A percentile compares a stretch with the other conserved stretches of the same genome.
phyloP scores from a whole-genome alignment of 2,888 invertebrate species.

The Rhingia rostrata region DNA sequence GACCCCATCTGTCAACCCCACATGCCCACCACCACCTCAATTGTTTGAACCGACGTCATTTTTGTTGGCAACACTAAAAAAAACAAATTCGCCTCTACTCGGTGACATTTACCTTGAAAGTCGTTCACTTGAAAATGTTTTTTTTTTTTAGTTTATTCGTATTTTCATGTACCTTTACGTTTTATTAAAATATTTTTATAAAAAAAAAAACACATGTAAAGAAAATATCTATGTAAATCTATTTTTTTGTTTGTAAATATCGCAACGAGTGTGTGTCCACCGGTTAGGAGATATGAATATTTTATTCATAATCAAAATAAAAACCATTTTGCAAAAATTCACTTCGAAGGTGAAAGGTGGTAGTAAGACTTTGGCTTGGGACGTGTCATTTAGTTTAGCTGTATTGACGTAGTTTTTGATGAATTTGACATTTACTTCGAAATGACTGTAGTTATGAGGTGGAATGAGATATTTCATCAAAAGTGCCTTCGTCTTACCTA shows the following conservation, averaged over 20 bases:
- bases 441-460: too few species aligned
- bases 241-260: neutral
- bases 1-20: conserved; percentile 16
- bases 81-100: conserved; percentile 21
- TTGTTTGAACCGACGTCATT: neutral
- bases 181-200: neutral
- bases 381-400: neutral
- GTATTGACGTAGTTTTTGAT: too few species aligned
- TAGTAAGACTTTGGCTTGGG: neutral
- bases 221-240: neutral
- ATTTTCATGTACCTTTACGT: neutral
- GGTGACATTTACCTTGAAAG: conserved; percentile 65
- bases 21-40: too few species aligned
- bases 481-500: too few species aligned
- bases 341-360: neutral
- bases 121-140: conserved; percentile 41
- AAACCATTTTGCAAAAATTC: neutral
- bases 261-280: neutral
- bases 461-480: too few species aligned
- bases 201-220: neutral
- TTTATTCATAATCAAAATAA: neutral
- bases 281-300: neutral
- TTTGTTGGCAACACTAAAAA: conserved; percentile 26
- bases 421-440: too few species aligned
- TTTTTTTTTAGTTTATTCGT: neutral